Evolutionary conservation across 1,140 invertebrate species (phyloP), one percentile per base, ranked within the genome.

Genomic region (Drepana arcuata): DNA sequence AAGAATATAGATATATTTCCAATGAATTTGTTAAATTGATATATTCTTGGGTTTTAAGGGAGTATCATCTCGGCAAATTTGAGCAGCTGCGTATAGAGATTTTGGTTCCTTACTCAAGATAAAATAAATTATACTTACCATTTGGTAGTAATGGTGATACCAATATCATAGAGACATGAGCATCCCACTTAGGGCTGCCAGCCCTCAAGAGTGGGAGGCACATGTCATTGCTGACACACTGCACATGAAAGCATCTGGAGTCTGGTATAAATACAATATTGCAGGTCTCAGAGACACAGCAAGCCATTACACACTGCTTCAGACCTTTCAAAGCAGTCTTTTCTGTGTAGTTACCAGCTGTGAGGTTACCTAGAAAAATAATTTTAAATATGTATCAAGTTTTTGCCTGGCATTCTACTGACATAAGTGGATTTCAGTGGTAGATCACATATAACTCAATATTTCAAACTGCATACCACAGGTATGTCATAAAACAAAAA

Each of bases 181-280:
- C 70, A 3, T 85, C 73, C 44, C 79, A 75, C 38, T 86, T 86
- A 7, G 77, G 59, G 21, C 86, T 74, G 34, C 88, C 87, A 11
- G 80, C 52, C 48, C 86, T 83, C 26, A 84, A 77, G 11, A 91
- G 70, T 35, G 92, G 91, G 48, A 89, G 43, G 58, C 93, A 95
- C 25, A 88, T 64, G 58, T 91, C 87, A 67, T 91, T 88, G 59
- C 77, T 89, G 14, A 79, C 80, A 75, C 93, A 94, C 37, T 88
- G 85, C 7, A 93, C 86, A 78, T 92, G 90, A 62, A 88, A 95
- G 68, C 93, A 95, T 31, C 88, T 90, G 11, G 78, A 71, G 49
- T 93, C 89, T 39, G 88, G 88, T 63, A 93, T 90, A 56, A 95
- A 89, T 2, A 90, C 92, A 43, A 94, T 88, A 74, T 95, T 92